phyloP scores from a whole-genome alignment of 2,797 vertebrate genomes.

The Apodemus agrarius region DNA sequence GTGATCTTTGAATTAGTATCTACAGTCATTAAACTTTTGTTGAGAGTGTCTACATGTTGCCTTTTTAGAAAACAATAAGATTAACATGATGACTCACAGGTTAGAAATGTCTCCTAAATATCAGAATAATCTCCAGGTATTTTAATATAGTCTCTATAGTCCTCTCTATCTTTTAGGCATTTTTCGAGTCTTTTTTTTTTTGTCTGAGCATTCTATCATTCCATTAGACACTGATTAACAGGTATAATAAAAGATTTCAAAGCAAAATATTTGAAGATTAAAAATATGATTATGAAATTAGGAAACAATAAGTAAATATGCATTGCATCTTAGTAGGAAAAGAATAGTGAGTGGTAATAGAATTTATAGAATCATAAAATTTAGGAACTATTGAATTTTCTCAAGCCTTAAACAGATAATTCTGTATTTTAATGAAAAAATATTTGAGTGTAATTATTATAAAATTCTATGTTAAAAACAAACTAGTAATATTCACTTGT shows the following conservation, averaged over 20 bases:
- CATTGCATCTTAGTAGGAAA: neutral
- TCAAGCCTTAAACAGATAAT: neutral
- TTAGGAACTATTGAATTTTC: neutral
- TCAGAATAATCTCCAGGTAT: neutral
- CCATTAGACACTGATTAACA: neutral
- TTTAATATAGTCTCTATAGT: neutral
- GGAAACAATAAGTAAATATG: neutral
- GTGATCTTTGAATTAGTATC: neutral
- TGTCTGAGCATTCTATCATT: neutral
- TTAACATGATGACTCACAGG: neutral
- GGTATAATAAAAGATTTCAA: neutral
- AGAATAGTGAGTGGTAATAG: neutral
- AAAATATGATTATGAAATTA: neutral
- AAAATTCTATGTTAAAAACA: neutral
- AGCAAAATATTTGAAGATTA: neutral
- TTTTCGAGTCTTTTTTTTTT: too few relatives aligned
- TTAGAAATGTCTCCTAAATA: neutral
- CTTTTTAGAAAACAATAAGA: neutral
- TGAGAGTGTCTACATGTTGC: neutral
- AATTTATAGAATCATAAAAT: neutral
- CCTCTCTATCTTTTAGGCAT: neutral
- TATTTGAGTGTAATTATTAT: neutral
- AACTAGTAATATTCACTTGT: neutral
- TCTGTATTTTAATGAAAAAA: too few relatives aligned
- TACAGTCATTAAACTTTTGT: neutral